A percentile compares a stretch with the other conserved stretches of the same genome.
These are phyloP conservation scores for Phortica okadai DNA, from an alignment of 2,888 invertebrate species.

Conservation along the genomic window DNA sequence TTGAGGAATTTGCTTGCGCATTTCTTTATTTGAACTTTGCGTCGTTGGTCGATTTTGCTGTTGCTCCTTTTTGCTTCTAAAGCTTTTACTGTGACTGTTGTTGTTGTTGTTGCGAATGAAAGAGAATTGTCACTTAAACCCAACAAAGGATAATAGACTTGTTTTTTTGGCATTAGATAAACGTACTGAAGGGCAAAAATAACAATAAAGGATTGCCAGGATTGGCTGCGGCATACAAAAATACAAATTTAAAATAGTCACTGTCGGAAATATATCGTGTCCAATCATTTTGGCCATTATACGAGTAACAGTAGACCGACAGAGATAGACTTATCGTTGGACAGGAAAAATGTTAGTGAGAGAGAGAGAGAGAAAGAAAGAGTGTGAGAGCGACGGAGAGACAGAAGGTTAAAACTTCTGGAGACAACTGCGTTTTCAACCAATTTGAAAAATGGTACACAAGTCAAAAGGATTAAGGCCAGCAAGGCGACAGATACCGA, in stretches of 20 bases:
- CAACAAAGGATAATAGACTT: slow-evolving; percentile 43
- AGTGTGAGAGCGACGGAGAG: slow-evolving; percentile 20
- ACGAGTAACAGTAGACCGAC: neutral
- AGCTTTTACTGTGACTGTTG: too few species aligned
- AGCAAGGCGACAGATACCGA: neutral
- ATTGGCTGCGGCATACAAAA: neutral
- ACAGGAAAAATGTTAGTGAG: neutral
- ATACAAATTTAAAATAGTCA: slow-evolving; percentile 27
- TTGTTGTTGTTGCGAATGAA: neutral
- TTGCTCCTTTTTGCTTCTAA: neutral
- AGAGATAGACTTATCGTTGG: neutral
- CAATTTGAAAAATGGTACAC: slow-evolving; percentile 39
- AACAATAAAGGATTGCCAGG: neutral
- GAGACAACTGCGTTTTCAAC: neutral
- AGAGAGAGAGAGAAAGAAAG: neutral
- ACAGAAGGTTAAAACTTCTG: neutral
- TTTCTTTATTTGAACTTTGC: slow-evolving; percentile 28
- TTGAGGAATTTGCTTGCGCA: slow-evolving; percentile 29
- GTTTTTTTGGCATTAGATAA: slow-evolving; percentile 17
- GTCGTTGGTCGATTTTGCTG: neutral
- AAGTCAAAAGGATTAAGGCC: slow-evolving; percentile 39
- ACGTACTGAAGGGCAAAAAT: slow-evolving; percentile 16
- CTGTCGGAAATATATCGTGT: slow-evolving; percentile 19
- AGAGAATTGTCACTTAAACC: slow-evolving; percentile 14
- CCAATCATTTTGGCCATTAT: slow-evolving; percentile 35